phyloP scores from a whole-genome alignment of 2,797 vertebrate genomes.

The Spondyliosoma cantharus region DNA sequence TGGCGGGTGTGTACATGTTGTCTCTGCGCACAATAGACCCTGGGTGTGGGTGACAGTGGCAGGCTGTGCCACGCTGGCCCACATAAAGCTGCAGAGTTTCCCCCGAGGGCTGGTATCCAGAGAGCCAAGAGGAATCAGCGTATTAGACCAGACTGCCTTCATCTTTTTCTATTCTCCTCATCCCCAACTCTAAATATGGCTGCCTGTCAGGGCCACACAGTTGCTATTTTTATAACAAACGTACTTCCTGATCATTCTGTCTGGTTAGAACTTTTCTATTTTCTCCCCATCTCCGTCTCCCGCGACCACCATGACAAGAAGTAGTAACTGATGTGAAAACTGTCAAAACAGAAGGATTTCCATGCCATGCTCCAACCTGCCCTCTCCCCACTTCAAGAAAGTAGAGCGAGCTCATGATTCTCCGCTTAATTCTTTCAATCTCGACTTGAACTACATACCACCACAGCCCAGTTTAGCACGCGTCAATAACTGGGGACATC shows the following conservation, averaged over 20 bases:
- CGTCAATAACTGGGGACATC: slow-evolving; percentile 27
- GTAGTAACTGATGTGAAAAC: slow-evolving; percentile 5
- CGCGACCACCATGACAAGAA: slow-evolving; percentile 15
- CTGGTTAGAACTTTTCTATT: slow-evolving; percentile 40
- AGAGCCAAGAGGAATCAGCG: slow-evolving; percentile 52
- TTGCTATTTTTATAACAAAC: slow-evolving; percentile 35
- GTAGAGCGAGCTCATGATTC: slow-evolving; percentile 25
- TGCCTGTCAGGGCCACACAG: slow-evolving; percentile 18
- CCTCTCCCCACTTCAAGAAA: slow-evolving; percentile 27
- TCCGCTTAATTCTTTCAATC: slow-evolving; percentile 11
- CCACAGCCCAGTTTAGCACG: slow-evolving; percentile 19
- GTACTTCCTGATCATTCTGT: slow-evolving; percentile 29
- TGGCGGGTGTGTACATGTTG: neutral
- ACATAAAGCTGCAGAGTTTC: slow-evolving; percentile 56
- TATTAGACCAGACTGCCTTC: slow-evolving; percentile 39
- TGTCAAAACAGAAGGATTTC: slow-evolving; percentile 37
- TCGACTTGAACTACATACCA: slow-evolving; percentile 5
- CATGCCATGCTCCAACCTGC: neutral
- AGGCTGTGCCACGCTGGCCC: slow-evolving; percentile 69
- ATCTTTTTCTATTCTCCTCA: slow-evolving; percentile 15
- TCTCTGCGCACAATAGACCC: slow-evolving; percentile 48
- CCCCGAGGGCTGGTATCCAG: slow-evolving; percentile 48
- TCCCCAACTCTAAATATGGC: slow-evolving; percentile 29
- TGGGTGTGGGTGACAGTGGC: slow-evolving; percentile 59
- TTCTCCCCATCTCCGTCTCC: neutral